Conservation (phyloP, 2,888 invertebrate species). For the Stratiomys singularior region DNA sequence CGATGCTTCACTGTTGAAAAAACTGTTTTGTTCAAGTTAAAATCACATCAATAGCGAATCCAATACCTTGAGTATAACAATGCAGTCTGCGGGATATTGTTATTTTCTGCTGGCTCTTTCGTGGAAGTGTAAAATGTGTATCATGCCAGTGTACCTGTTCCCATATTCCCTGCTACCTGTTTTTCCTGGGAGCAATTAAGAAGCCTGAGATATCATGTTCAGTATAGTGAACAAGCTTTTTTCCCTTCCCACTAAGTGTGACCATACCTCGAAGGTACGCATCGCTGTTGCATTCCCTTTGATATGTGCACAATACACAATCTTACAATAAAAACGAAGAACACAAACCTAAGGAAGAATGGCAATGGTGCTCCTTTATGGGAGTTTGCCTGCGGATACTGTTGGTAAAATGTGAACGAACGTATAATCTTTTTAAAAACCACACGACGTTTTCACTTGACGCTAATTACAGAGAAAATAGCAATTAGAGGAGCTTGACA, state of each 20-base stretch:
- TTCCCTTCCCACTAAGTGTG: conserved; percentile 31
- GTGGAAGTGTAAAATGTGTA: conserved; percentile 32
- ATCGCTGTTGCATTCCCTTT: conserved; percentile 22
- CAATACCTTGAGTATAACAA: neutral
- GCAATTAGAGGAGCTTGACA: conserved; percentile 49
- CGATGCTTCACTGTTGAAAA: too few species aligned
- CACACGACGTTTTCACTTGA: conserved; percentile 51
- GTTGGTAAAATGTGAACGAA: conserved; percentile 44
- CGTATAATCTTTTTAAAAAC: conserved; percentile 48
- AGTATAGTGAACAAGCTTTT: conserved; percentile 34
- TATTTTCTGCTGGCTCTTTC: neutral
- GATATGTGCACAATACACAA: neutral
- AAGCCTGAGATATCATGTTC: conserved; percentile 44
- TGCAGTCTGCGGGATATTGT: neutral
- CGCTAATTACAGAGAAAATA: conserved; percentile 52
- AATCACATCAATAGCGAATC: too few species aligned
- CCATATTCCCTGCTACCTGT: conserved; percentile 23
- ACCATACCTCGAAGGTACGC: conserved; percentile 36
- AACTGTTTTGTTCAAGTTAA: too few species aligned
- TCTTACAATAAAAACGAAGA: neutral
- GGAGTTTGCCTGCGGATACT: conserved; percentile 5
- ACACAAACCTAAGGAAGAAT: neutral
- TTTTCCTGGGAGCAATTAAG: conserved; percentile 42
- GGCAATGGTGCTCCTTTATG: neutral
- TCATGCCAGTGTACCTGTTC: conserved; percentile 39